Conservation (phyloP, 2,113 vertebrate genomes). For the Tachycineta bicolor region DNA sequence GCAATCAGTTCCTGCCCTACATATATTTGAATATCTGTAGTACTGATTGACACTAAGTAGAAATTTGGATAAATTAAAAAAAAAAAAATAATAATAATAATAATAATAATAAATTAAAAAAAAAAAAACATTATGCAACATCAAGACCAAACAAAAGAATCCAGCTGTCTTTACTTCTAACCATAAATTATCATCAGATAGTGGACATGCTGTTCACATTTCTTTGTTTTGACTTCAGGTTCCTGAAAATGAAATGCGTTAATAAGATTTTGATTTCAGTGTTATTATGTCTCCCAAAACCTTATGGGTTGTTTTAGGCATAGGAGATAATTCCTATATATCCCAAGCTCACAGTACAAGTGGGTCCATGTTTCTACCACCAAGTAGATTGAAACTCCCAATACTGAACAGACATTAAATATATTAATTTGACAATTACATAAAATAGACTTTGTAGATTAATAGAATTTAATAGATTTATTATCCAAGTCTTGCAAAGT, state of each 20-base stretch:
- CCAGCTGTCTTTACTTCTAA: neutral
- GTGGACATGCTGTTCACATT: neutral
- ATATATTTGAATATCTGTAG: neutral
- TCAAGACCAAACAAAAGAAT: neutral
- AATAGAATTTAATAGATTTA: neutral
- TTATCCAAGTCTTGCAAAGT: neutral
- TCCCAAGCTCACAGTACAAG: neutral
- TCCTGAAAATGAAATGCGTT: neutral
- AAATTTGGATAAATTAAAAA: neutral
- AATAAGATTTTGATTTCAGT: neutral
- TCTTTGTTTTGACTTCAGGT: neutral
- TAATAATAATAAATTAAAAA: neutral
- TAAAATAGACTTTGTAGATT: neutral
- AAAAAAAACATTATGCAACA: neutral
- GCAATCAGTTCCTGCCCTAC: neutral
- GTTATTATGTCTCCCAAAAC: neutral
- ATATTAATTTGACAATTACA: neutral
- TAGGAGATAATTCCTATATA: neutral
- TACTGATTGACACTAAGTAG: neutral
- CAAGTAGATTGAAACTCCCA: neutral
- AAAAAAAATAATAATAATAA: too few relatives aligned
- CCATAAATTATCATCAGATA: neutral
- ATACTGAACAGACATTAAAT: neutral
- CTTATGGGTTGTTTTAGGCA: neutral
- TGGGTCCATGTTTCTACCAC: neutral